Evolutionary conservation across 2,888 invertebrate genomes (phyloP).

Genomic region (Lithophane leautieri): DNA sequence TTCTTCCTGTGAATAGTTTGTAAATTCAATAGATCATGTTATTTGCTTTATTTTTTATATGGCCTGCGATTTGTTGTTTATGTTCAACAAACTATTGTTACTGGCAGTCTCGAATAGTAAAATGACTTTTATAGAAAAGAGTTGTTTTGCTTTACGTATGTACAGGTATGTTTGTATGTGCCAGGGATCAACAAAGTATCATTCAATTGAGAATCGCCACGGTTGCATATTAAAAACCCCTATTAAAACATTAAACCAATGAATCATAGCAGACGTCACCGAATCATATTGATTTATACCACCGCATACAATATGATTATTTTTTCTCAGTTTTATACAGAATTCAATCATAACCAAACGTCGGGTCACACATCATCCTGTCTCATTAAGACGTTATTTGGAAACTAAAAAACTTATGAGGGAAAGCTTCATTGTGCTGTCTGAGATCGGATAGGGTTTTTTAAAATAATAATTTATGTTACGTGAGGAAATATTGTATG

Average conservation of each 20-base stretch:
- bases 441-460: conserved; percentile 51
- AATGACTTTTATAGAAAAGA: too few relatives aligned
- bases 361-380: conserved; percentile 76
- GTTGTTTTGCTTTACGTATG: too few relatives aligned
- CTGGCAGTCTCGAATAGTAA: neutral
- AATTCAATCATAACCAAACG: conserved; percentile 70
- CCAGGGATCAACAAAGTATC: conserved; percentile 6
- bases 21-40: conserved; percentile 15
- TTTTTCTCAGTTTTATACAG: conserved; percentile 68
- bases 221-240: conserved; percentile 42
- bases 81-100: conserved; percentile 5
- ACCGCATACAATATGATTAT: conserved; percentile 56
- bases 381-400: conserved; percentile 81
- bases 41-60: conserved; percentile 13
- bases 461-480: conserved; percentile 59
- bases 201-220: conserved; percentile 22
- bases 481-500: conserved; percentile 58
- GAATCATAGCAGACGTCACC: conserved; percentile 71
- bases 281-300: conserved; percentile 72
- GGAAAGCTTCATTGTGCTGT: conserved; percentile 70
- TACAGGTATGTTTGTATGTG: neutral
- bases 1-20: conserved; percentile 33
- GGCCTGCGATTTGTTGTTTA: neutral
- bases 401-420: conserved; percentile 72
- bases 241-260: conserved; percentile 64